Base-by-base conservation (phyloP, 1,140 invertebrate genomes). In the Fopius arisanus region DNA sequence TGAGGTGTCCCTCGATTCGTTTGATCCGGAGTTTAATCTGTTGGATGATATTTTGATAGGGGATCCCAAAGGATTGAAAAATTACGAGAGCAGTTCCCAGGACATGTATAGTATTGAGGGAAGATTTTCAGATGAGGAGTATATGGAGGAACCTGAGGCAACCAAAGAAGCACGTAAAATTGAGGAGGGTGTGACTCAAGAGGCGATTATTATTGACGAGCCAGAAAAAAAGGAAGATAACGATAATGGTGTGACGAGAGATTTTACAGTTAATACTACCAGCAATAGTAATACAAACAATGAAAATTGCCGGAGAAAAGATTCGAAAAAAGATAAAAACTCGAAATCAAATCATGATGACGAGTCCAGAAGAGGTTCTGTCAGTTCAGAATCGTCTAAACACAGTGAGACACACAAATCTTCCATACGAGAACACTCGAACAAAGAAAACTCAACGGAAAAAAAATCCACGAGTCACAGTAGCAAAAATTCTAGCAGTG, bases 11-110 rank as follows among this genome's bases (percentile, higher is more conserved):
- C 76, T 87, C 28, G 84, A 87, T 75, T 82, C 84, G 66, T 85
- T 87, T 54, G 80, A 83, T 6, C 75, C 80, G 9, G 87, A 89
- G 40, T 88, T 88, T 76, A 81, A 86, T 72, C 77, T 86, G 63
- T 83, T 89, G 33, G 82, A 86, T 63, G 81, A 86, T 40, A 54
- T 7, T 14, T 19, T 72, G 31, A 70, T 66, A 41, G 59, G 54
- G 3, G 28, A 72, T 4, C 23, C 5, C 67, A 54, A 40, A 78
- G 85, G 4, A 75, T 0, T 16, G 7, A 33, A 31, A 16, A 65
- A 86, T 9, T 73, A 78, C 40, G 73, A 79, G 75, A 77, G 23
- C 10, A 59, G 23, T 26, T 59, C 54, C 5, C 54, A 59, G 54
- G 54, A 59, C 26, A 14, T 59, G 10, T 26, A 59, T 23, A 26